phyloP scores from a whole-genome alignment of 1,140 invertebrate genomes.

The Luehdorfia chinensis region DNA sequence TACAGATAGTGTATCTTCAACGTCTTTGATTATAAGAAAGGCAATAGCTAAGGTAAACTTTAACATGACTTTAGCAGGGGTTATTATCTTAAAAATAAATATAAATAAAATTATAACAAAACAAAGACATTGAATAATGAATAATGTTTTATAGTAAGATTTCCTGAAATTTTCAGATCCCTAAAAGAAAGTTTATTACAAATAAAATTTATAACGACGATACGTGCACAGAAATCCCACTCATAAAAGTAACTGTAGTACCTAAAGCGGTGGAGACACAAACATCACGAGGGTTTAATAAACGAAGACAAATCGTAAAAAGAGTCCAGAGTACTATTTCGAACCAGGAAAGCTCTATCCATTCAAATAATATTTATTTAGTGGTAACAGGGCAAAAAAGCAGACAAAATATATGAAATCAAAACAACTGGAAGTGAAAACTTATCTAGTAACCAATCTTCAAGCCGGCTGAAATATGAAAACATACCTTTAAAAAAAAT shows the following conservation, averaged over 20 bases:
- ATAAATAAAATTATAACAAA: too few relatives aligned
- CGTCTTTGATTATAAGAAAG: conserved; percentile 10
- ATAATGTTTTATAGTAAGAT: too few relatives aligned
- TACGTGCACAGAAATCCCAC: conserved; percentile 26
- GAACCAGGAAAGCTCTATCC: conserved; percentile 38
- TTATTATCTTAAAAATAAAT: too few relatives aligned
- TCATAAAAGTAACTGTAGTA: conserved; percentile 49
- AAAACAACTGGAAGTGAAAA: conserved; percentile 42
- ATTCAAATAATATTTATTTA: conserved; percentile 32
- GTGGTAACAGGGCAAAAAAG: conserved; percentile 26
- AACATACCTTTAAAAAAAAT: conserved; percentile 28
- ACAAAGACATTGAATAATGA: too few relatives aligned
- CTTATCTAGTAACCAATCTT: conserved; percentile 20
- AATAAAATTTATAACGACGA: conserved; percentile 6
- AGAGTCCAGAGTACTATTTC: conserved; percentile 35
- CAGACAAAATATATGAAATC: conserved; percentile 41
- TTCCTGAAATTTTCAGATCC: conserved; percentile 15
- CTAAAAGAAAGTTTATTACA: conserved; percentile 14
- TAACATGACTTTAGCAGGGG: too few relatives aligned
- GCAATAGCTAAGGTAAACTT: not conserved
- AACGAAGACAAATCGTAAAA: conserved; percentile 25
- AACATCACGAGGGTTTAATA: conserved; percentile 29
- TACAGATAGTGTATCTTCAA: not conserved
- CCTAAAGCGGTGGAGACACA: conserved; percentile 34
- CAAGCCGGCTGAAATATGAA: conserved; percentile 29